Conservation (phyloP, 1,140 invertebrate genomes). For the Homalodisca vitripennis region DNA sequence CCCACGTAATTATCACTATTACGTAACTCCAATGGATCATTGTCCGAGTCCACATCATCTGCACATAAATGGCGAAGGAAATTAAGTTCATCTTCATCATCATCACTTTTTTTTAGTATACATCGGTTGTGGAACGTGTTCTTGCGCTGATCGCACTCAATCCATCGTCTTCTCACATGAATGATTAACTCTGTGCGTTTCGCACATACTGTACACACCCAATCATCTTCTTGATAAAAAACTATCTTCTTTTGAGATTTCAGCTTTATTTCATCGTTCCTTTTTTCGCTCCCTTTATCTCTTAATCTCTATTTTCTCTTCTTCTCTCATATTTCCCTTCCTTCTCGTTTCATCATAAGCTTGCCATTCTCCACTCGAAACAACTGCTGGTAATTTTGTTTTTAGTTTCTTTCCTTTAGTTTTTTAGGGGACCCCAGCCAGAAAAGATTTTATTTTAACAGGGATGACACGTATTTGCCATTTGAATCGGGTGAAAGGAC, state of each 20-base stretch:
- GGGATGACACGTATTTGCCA: not conserved
- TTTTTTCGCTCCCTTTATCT: not conserved
- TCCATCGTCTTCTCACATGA: not conserved
- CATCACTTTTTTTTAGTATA: constrained; percentile 1
- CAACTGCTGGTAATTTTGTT: not conserved
- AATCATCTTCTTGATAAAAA: not conserved
- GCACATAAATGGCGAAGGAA: not conserved
- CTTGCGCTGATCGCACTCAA: not conserved
- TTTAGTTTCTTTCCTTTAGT: not conserved
- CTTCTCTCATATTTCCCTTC: not conserved
- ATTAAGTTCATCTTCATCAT: not conserved
- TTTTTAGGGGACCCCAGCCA: not conserved
- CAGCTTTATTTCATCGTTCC: no score
- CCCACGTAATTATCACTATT: no score
- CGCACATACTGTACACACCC: not conserved
- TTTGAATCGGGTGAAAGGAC: not conserved
- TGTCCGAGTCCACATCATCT: no score
- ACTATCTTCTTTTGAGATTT: not conserved
- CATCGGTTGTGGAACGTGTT: not conserved
- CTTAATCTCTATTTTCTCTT: not conserved
- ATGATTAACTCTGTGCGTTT: not conserved
- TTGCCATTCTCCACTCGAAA: not conserved
- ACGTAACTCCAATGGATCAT: no score
- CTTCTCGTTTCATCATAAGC: not conserved
- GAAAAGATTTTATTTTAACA: not conserved